These are phyloP conservation scores for Strongylocentrotus purpuratus DNA, from an alignment of 35 echinoderm and acorn worm species.

Conservation along the genomic window DNA sequence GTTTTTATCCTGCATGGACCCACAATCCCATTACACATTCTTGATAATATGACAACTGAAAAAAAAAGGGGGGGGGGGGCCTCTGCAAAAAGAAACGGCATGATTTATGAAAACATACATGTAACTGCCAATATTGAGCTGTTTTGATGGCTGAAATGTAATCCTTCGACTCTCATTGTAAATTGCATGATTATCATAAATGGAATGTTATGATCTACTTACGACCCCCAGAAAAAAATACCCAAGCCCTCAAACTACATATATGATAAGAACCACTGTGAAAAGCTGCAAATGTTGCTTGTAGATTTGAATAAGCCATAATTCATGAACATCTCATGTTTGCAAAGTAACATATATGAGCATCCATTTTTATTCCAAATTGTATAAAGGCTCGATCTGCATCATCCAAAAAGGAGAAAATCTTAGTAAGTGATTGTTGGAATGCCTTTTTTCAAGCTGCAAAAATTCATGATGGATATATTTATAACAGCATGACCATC, in stretches of 20 bases:
- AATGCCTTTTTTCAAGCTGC: background rate
- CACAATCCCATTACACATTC: background rate
- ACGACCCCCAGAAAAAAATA: too few species aligned
- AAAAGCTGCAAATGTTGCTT: background rate
- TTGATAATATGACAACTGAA: background rate
- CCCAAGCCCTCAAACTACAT: background rate
- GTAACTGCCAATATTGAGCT: background rate
- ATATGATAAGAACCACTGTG: background rate
- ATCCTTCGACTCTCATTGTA: background rate
- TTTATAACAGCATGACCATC: background rate
- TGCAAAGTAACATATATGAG: constrained; percentile 14
- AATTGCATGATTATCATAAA: background rate
- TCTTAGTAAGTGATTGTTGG: constrained; percentile 12
- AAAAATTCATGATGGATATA: background rate
- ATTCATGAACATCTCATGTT: background rate
- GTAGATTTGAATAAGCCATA: background rate
- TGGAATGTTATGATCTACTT: background rate
- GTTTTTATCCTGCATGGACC: background rate
- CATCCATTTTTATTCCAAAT: background rate
- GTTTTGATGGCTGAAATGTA: background rate
- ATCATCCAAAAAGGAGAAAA: constrained; percentile 17
- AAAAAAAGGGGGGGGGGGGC: too few species aligned
- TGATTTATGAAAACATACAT: background rate
- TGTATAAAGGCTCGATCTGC: constrained; percentile 21
- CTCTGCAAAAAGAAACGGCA: background rate